These are phyloP conservation scores for Campoletis raptor DNA, from an alignment of 2,888 invertebrate species.

Conservation along the genomic window DNA sequence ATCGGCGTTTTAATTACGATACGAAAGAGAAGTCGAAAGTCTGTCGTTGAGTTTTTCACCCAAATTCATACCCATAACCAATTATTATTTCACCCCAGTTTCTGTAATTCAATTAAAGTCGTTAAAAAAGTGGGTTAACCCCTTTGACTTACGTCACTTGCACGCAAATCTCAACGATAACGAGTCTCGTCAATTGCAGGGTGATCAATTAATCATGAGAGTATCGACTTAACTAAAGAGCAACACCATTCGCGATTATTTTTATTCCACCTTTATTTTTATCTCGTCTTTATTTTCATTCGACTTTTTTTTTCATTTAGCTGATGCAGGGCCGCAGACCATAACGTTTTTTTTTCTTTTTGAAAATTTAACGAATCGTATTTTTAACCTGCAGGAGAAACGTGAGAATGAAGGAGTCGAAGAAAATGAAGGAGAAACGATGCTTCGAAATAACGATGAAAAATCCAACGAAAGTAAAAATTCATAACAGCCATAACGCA, in stretches of 20 bases:
- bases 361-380: conserved; percentile 10
- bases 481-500: conserved; percentile 31
- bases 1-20: background rate
- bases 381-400: conserved; percentile 15
- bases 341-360: conserved; percentile 6
- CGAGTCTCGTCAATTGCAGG: conserved; percentile 47
- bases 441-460: conserved; percentile 36
- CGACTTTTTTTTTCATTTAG: conserved; percentile 21
- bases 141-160: conserved; percentile 8
- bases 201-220: conserved; percentile 62
- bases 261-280: conserved; percentile 14
- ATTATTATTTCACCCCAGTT: conserved; percentile 47
- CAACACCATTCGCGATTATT: conserved; percentile 5
- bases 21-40: background rate
- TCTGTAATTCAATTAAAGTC: conserved; percentile 43
- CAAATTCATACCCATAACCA: conserved; percentile 15
- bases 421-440: conserved; percentile 13
- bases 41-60: background rate
- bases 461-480: conserved; percentile 33
- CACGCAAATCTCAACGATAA: conserved; percentile 46
- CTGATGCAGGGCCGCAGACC: background rate
- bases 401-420: conserved; percentile 13
- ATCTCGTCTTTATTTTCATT: conserved; percentile 9
- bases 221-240: conserved; percentile 28
- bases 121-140: conserved; percentile 52